These are phyloP conservation scores for Aspidoscelis tigris DNA, from an alignment of 2,113 vertebrate species.

Conservation along the genomic window DNA sequence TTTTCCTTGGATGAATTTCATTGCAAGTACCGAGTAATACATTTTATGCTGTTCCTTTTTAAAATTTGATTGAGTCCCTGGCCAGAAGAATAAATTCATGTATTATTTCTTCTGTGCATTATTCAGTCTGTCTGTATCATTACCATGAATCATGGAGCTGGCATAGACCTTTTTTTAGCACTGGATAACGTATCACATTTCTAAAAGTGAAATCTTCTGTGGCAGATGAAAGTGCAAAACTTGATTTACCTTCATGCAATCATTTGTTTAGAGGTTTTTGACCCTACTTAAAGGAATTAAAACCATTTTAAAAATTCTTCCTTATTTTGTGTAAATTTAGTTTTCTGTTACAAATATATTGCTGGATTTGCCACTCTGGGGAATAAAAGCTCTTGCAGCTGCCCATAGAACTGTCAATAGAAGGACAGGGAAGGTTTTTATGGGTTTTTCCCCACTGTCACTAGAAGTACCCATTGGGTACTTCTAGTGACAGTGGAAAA, in stretches of 20 bases:
- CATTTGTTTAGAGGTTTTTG: not conserved
- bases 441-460: not conserved
- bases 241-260: not conserved
- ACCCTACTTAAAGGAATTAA: not conserved
- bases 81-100: no score
- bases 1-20: no score
- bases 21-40: no score
- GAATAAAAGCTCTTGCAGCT: not conserved
- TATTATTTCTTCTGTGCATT: no score
- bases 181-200: not conserved
- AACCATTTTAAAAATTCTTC: not conserved
- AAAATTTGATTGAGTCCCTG: no score
- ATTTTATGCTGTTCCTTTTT: no score
- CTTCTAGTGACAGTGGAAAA: no score
- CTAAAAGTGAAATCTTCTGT: fast-evolving
- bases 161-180: not conserved
- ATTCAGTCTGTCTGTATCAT: no score
- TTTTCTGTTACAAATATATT: not conserved
- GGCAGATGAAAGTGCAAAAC: not conserved
- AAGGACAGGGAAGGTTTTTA: not conserved
- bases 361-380: not conserved
- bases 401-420: not conserved
- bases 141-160: no score
- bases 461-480: no score
- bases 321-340: not conserved